These are phyloP conservation scores for Bombus sibiricus DNA, from an alignment of 1,140 invertebrate species.

Conservation along the genomic window DNA sequence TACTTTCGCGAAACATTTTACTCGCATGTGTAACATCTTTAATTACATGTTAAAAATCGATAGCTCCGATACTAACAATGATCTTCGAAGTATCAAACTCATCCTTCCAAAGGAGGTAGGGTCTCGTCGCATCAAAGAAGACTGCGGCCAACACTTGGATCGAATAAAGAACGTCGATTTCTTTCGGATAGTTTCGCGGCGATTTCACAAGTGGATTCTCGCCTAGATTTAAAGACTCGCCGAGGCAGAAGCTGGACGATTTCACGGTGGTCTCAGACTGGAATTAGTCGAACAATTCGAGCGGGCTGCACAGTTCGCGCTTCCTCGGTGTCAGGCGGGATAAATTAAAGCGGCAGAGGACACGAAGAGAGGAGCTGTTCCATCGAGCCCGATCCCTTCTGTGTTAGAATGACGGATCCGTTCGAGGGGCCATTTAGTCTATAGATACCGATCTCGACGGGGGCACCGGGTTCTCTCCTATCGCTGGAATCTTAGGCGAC, in stretches of 20 bases:
- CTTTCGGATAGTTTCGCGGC: neutral
- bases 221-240: constrained; percentile 24
- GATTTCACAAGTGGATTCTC: neutral
- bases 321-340: constrained; percentile 67
- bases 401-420: constrained; percentile 81
- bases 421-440: constrained; percentile 74
- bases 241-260: constrained; percentile 9
- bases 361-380: constrained; percentile 43
- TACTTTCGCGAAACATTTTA: too few relatives aligned
- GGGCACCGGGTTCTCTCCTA: constrained; percentile 65
- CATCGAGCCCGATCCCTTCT: constrained; percentile 60
- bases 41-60: too few relatives aligned
- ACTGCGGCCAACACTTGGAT: neutral
- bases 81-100: too few relatives aligned
- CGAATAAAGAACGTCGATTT: neutral
- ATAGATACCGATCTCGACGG: constrained; percentile 79
- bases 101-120: too few relatives aligned
- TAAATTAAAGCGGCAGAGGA: constrained; percentile 77
- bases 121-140: neutral
- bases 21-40: too few relatives aligned
- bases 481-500: constrained; percentile 66
- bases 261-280: constrained; percentile 53
- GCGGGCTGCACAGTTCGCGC: constrained; percentile 46
- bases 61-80: too few relatives aligned
- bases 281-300: constrained; percentile 53